Conservation (phyloP, 1,140 invertebrate species). For the Drosophila sproati region DNA sequence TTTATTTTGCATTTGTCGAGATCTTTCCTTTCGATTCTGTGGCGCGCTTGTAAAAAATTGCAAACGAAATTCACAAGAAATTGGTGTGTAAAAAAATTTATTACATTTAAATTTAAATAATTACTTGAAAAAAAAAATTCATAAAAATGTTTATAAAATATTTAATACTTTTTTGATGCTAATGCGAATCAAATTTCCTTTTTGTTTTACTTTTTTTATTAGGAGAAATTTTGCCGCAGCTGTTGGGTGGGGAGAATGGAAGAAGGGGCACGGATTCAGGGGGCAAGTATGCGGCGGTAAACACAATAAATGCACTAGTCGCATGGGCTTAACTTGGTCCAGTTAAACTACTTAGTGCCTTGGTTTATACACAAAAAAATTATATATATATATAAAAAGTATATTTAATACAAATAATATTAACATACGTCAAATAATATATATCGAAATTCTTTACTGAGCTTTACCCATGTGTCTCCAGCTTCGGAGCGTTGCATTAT, state of each 20-base stretch:
- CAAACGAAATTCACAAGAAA: conserved; percentile 49
- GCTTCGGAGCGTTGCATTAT: conserved; percentile 6
- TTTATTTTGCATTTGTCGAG: conserved; percentile 62
- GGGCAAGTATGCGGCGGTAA: conserved; percentile 33
- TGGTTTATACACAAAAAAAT: neutral
- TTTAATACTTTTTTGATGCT: conserved; percentile 52
- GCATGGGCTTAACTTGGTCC: conserved; percentile 38
- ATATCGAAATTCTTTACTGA: conserved; percentile 30
- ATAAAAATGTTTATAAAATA: conserved; percentile 43
- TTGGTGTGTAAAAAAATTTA: conserved; percentile 28
- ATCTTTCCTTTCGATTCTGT: conserved; percentile 58
- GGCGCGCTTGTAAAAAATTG: conserved; percentile 49
- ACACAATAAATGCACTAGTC: conserved; percentile 31
- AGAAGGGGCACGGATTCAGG: neutral
- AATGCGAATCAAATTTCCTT: conserved; percentile 9
- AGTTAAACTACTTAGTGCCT: conserved; percentile 50
- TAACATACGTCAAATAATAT: conserved; percentile 8
- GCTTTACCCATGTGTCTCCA: conserved; percentile 14
- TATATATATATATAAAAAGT: neutral
- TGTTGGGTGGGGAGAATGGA: neutral
- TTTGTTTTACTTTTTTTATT: neutral
- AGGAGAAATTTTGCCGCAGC: conserved; percentile 2
- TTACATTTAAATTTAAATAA: conserved; percentile 29
- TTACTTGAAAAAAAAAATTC: conserved; percentile 24
- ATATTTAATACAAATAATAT: conserved; percentile 3